Conservation (phyloP, 2,888 invertebrate genomes). For the Gerosis bhagava region DNA sequence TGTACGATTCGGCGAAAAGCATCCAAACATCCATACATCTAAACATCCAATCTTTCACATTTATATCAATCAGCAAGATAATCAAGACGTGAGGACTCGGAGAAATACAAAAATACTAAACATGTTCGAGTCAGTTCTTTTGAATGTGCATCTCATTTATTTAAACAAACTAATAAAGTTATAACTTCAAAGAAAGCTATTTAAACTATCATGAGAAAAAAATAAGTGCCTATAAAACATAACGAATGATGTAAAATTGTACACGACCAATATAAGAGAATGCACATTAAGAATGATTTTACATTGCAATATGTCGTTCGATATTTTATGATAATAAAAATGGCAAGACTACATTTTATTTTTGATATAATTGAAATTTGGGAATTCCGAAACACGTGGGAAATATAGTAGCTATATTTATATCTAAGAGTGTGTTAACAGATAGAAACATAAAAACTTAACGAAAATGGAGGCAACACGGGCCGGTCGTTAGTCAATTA, state of each 20-base stretch:
- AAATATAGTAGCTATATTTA: too few species aligned
- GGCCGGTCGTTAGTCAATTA: constrained; percentile 43
- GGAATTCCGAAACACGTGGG: too few species aligned
- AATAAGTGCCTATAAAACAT: constrained; percentile 25
- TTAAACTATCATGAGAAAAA: constrained; percentile 17
- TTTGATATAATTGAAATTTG: too few species aligned
- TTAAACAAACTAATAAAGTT: too few species aligned
- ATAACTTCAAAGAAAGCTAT: constrained; percentile 15
- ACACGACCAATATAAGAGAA: background rate
- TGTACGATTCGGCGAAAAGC: too few species aligned
- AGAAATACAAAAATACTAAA: background rate
- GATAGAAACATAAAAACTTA: constrained; percentile 27
- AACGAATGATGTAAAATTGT: constrained; percentile 9
- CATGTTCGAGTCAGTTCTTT: too few species aligned
- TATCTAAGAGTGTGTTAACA: background rate
- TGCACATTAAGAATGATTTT: background rate
- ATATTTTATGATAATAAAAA: background rate
- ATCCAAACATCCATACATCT: too few species aligned
- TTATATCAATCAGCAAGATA: too few species aligned
- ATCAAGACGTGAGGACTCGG: too few species aligned
- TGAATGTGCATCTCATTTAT: too few species aligned
- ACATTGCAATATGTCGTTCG: background rate
- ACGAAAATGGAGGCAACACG: constrained; percentile 37
- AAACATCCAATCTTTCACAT: too few species aligned
- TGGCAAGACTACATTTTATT: too few species aligned